Evolutionary conservation across 1,140 invertebrate genomes (phyloP).

Genomic region (Listronotus oregonensis): DNA sequence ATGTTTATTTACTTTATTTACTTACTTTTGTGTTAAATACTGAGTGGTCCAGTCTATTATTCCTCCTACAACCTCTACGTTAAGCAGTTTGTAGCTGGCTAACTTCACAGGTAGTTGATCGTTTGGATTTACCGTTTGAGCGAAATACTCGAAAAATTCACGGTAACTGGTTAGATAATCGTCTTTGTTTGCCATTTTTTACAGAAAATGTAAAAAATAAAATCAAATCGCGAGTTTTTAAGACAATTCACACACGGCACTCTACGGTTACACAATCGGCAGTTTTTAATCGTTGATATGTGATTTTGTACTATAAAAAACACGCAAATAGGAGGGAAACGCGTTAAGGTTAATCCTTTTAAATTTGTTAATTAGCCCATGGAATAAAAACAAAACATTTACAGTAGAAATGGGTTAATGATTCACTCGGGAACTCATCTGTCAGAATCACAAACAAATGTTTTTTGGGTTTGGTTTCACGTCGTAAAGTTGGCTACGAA

Average conservation of each 20-base stretch:
- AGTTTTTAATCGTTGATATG: slow-evolving; percentile 31
- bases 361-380: slow-evolving; percentile 1
- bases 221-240: background rate
- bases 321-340: background rate
- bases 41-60: slow-evolving; percentile 77
- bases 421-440: slow-evolving; percentile 10
- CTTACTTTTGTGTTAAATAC: slow-evolving; percentile 78
- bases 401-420: slow-evolving; percentile 22
- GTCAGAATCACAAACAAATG: background rate
- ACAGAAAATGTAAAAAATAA: background rate
- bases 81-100: slow-evolving; percentile 68
- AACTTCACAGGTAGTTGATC: slow-evolving; percentile 77
- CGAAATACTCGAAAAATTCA: slow-evolving; percentile 72
- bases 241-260: background rate
- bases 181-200: slow-evolving; percentile 58
- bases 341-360: slow-evolving; percentile 5
- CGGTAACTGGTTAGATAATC: slow-evolving; percentile 71
- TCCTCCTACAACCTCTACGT: slow-evolving; percentile 74
- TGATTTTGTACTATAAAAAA: slow-evolving; percentile 41
- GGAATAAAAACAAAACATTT: slow-evolving; percentile 18
- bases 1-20: slow-evolving; percentile 38
- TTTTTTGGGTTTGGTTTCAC: slow-evolving; percentile 10
- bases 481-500: background rate
- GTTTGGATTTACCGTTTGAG: slow-evolving; percentile 66
- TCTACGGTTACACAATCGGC: slow-evolving; percentile 21